Evolutionary conservation across 2,888 invertebrate genomes (phyloP), one percentile per base, ranked within the genome.

Genomic region (Mactromeris polynyma): DNA sequence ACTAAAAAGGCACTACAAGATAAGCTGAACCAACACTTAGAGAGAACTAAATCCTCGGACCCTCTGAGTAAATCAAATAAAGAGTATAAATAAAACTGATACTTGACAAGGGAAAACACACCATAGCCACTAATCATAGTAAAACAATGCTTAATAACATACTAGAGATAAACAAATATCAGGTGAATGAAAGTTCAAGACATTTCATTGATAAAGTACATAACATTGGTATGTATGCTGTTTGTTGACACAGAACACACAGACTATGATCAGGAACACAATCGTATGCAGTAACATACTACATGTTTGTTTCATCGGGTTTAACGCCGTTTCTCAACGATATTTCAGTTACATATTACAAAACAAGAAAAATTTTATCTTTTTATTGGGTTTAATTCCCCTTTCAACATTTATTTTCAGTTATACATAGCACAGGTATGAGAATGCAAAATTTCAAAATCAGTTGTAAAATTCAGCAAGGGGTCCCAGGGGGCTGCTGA

Each of bases 61-160:
- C 14, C 73, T 36, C 31, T 73, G 42, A 46, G 42, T 42, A 42
- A 46, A 83, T 83, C 84, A 78, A 77, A 84, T n/a, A 73, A 42
- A 78, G 54, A 21, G 26, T 33, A 33, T 26, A 31, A 51, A 84
- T 54, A 84, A 46, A 83, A 73, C 26, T 42, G 26, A n/a, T 33
- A 86, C 86, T 86, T 86, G 86, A 86, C 81, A 69, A 64, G 64
- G 40, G 81, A 86, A 54, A 81, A 79, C 31, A 80, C 79, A 64
- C 80, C 33, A 21, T 80, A 33, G 31, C 85, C 36, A 36, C 17
- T 51, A 73, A 80, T 51, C 69, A 51, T 51, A 36, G 58, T 42
- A 80, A 85, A 85, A 85, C 85, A 85, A 85, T 85, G 85, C 64
- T 42, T 31, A 58, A 69, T 86, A 86, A 81, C 78, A 77, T 11